Evolutionary conservation across 2,113 vertebrate species (phyloP), one percentile per base, ranked within the genome.

Genomic region (Anguilla rostrata): DNA sequence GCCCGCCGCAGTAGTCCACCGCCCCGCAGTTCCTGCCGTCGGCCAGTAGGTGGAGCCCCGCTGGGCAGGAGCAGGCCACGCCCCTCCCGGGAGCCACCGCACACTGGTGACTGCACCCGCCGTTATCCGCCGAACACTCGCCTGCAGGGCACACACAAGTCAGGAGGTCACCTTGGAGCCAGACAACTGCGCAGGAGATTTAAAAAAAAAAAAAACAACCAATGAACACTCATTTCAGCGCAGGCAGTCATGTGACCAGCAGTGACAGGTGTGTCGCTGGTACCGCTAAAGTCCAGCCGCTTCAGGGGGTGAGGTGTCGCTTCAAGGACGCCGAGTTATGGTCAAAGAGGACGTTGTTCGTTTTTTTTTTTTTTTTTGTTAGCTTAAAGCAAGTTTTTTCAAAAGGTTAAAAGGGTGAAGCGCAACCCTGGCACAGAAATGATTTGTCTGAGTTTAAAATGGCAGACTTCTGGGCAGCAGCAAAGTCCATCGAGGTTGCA

Each of bases 31-130:
- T 98, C 92, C 96, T 98, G 93, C 99, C 98, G 93, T 98, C 97
- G 85, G 89, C 60, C 86, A 93, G 94, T 40, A 99, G 95, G 87
- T 96, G 95, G 90, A 98, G 95, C 87, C 97, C 98, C 79, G 93
- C 90, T 78, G 98, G 97, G 90, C 98, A 99, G 14, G 97, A 97
- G 78, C 98, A 99, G 12, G 97, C 95, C 79, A 98, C 97, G 71
- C 97, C 98, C 94, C 94, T 96, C 84, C 98, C 98, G 43, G 98
- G 98, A 90, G 97, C 96, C 87, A 98, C 96, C 0, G 96, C 96
- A 88, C 98, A 99, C 86, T 97, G 97, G 94, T 99, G 97, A 91
- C 98, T 99, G 91, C 98, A 99, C 81, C 98, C 98, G 78, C 98
- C 98, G 83, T 99, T 97, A 89, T 97, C 98, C 84, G 98, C 94